Evolutionary conservation across 2,888 invertebrate species (phyloP).

Genomic region (Euclidia mi): DNA sequence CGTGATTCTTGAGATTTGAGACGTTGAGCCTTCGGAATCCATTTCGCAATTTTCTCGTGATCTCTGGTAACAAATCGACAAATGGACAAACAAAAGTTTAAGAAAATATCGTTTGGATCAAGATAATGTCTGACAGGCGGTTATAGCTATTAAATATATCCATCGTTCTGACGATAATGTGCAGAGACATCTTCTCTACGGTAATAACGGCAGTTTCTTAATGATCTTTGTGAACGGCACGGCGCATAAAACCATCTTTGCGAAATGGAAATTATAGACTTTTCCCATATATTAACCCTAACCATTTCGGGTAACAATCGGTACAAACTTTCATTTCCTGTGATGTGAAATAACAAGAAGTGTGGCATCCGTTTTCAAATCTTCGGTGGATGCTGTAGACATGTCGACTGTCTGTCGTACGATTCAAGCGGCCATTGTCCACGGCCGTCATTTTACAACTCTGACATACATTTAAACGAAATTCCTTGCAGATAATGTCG

Average conservation of each 20-base stretch:
- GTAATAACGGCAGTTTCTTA: constrained; percentile 7
- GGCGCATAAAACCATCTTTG: background rate
- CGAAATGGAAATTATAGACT: background rate
- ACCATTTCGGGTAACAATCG: background rate
- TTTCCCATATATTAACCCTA: background rate
- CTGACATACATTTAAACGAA: too few relatives aligned
- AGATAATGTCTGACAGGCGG: constrained; percentile 1
- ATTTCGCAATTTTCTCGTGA: constrained; percentile 1
- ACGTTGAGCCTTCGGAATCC: constrained; percentile 8
- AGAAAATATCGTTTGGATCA: background rate
- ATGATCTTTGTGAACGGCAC: constrained; percentile 6
- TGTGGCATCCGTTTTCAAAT: too few relatives aligned
- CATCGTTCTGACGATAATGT: background rate
- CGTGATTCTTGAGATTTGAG: constrained; percentile 1
- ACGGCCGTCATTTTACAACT: too few relatives aligned
- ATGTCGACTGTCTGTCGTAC: too few relatives aligned
- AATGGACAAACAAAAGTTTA: constrained; percentile 12
- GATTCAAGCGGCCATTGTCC: too few relatives aligned
- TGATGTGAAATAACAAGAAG: too few relatives aligned
- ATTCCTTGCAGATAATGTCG: too few relatives aligned
- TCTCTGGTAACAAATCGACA: constrained; percentile 4
- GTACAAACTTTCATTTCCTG: too few relatives aligned
- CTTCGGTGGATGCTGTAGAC: too few relatives aligned
- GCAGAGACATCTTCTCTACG: constrained; percentile 1
- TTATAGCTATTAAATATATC: background rate